Evolutionary conservation across 2,888 invertebrate genomes (phyloP), one percentile per base, ranked within the genome.

Genomic region (Athetis lepigone): DNA sequence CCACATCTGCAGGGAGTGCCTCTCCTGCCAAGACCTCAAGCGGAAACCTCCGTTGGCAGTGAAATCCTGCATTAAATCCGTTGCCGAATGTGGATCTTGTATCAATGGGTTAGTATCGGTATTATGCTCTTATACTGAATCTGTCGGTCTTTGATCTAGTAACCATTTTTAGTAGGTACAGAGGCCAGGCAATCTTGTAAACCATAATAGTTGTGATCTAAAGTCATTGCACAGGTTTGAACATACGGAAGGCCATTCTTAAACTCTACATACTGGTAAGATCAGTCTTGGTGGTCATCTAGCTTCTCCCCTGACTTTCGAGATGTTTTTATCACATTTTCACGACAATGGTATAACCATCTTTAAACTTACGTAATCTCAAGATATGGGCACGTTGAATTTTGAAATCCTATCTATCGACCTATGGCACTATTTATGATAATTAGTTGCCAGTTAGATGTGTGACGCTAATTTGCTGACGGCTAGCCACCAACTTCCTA

Each of bases 71-170:
- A 84, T 90, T 60, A 87, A 81, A 40, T 89, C 90, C 1, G 84
- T 91, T 2, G 56, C 79, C 2, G 83, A 88, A 1, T 93, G 93
- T 67, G 93, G 93, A 36, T 59, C 79, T 0, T 93, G 93, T 67
- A 71, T 87, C 16, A 76, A 85, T 64, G 90, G 88, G 91, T 91
- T 42, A 55, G 55, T 54, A 29, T 25, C n/a, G 16, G 25, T 25
- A 56, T 18, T 33, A 55, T 42, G 19, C n/a, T 40, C n/a, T 19
- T 33, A 18, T 29, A 8, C 29, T 23, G 9, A 8, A 18, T 16
- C 11, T 16, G 16, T n/a, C n/a, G n/a, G n/a, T n/a, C n/a, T n/a
- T n/a, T n/a, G n/a, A n/a, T n/a, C n/a, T n/a, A n/a, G n/a, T n/a
- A n/a, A n/a, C n/a, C n/a, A n/a, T n/a, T n/a, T n/a, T n/a, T n/a